phyloP scores from a whole-genome alignment of 2,797 vertebrate genomes.

The Tragopan temminckii region DNA sequence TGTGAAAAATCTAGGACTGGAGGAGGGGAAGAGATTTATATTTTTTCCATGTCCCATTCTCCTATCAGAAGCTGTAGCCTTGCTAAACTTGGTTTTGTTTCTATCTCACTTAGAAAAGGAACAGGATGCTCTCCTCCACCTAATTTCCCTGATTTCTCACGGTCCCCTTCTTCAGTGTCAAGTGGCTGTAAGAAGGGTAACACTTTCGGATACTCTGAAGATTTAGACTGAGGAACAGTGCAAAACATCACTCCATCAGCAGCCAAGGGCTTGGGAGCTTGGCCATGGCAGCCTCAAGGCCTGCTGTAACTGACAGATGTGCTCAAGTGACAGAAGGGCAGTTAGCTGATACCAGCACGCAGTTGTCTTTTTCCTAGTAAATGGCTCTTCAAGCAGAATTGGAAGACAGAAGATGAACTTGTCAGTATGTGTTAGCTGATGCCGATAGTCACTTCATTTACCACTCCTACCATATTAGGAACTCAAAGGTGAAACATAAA shows the following conservation, averaged over 20 bases:
- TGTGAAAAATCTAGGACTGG: neutral
- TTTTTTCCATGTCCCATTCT: neutral
- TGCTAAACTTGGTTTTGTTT: fast-evolving
- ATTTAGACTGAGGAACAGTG: neutral
- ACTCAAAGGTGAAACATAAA: neutral
- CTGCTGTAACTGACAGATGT: neutral
- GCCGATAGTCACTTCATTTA: neutral
- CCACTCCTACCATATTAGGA: neutral
- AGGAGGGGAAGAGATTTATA: neutral
- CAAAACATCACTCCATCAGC: neutral
- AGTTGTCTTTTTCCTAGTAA: fast-evolving
- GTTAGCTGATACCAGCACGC: neutral
- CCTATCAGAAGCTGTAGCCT: neutral
- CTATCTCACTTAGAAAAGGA: neutral
- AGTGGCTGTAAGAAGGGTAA: fast-evolving
- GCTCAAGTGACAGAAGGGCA: neutral
- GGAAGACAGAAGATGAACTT: neutral
- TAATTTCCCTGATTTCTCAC: neutral
- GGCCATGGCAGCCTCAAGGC: neutral
- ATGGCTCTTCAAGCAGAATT: neutral
- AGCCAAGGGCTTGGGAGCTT: neutral
- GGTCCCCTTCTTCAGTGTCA: neutral
- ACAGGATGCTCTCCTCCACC: fast-evolving
- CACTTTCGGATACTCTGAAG: neutral
- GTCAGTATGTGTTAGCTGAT: neutral